Evolutionary conservation across 2,888 invertebrate genomes (phyloP).

Genomic region (Gerris lacustris): DNA sequence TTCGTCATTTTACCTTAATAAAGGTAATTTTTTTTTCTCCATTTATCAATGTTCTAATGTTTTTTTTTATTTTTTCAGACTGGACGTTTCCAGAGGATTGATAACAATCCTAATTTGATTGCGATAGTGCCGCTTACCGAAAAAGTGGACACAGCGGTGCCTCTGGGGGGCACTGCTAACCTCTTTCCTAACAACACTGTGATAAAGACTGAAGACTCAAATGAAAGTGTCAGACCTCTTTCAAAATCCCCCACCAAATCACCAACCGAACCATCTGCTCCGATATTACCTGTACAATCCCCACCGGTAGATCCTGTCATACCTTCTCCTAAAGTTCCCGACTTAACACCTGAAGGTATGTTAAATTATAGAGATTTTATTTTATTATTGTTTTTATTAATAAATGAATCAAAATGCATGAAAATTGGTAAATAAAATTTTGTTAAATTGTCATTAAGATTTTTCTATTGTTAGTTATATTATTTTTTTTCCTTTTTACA

Average conservation of each 20-base stretch:
- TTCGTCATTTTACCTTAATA: too few species aligned
- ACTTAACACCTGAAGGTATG: too few species aligned
- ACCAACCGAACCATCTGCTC: neutral
- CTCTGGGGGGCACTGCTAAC: too few species aligned
- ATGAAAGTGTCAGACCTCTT: neutral
- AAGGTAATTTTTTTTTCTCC: too few species aligned
- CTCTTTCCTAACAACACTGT: neutral
- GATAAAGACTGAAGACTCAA: neutral
- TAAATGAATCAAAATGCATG: slow-evolving; percentile 1
- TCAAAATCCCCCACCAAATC: neutral
- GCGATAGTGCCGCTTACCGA: slow-evolving; percentile 20
- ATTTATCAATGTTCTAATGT: too few species aligned
- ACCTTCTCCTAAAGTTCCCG: too few species aligned
- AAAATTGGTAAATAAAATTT: slow-evolving; percentile 15
- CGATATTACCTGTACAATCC: too few species aligned
- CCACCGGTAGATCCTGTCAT: too few species aligned
- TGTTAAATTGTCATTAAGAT: neutral
- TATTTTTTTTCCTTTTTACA: too few species aligned
- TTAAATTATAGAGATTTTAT: neutral
- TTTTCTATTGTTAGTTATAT: too few species aligned
- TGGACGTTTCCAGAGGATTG: neutral
- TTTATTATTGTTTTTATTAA: neutral
- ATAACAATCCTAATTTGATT: slow-evolving; percentile 23
- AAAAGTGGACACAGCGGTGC: too few species aligned
- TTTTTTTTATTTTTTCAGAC: too few species aligned